Conservation (phyloP, 1,140 invertebrate species). For the Drosophila saltans region DNA sequence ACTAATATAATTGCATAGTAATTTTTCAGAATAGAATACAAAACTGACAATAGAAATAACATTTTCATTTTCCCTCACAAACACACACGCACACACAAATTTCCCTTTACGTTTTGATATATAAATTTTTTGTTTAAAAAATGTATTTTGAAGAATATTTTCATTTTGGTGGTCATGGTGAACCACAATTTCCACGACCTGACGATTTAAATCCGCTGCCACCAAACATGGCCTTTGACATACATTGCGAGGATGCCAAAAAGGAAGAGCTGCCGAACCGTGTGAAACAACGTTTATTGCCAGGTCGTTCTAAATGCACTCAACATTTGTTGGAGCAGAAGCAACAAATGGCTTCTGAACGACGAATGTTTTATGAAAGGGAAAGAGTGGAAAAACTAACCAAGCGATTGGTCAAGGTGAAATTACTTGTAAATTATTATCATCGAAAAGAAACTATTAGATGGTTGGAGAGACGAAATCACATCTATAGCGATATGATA, state of each 20-base stretch:
- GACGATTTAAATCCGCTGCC: neutral
- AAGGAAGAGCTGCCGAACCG: constrained; percentile 4
- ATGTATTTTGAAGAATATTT: neutral
- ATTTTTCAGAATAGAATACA: neutral
- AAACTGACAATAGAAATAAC: neutral
- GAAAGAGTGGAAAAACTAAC: constrained; percentile 20
- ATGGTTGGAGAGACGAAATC: neutral
- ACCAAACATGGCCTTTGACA: constrained; percentile 23
- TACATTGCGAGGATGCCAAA: constrained; percentile 32
- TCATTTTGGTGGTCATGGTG: neutral
- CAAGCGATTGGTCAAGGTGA: constrained; percentile 4
- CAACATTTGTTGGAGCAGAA: neutral
- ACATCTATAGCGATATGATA: constrained; percentile 38
- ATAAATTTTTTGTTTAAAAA: neutral
- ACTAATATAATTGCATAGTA: neutral
- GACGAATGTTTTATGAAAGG: neutral
- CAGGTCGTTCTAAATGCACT: neutral
- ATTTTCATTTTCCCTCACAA: neutral
- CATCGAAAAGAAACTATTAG: neutral
- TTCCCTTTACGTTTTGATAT: neutral
- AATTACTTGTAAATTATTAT: neutral
- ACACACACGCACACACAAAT: neutral
- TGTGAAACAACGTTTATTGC: neutral
- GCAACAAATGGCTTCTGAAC: constrained; percentile 22
- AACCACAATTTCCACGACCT: neutral